Conservation (phyloP, 2,888 invertebrate species). For the Archips crataeganus region DNA sequence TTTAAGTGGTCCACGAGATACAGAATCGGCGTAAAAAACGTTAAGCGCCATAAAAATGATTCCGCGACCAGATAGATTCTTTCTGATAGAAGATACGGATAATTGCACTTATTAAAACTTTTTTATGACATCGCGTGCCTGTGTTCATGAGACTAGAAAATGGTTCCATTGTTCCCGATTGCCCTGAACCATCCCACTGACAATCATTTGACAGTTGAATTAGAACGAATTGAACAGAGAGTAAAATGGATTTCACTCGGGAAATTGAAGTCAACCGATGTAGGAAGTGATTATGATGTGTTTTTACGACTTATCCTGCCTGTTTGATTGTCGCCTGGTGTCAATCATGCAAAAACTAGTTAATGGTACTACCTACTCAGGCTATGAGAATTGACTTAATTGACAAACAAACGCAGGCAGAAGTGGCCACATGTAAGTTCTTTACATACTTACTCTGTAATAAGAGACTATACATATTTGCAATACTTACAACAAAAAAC, state of each 20-base stretch:
- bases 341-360: background rate
- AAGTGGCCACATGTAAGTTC: background rate
- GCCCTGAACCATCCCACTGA: conserved; percentile 27
- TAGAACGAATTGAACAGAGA: conserved; percentile 34
- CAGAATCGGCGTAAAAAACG: conserved; percentile 9
- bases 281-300: conserved; percentile 30
- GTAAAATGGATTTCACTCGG: conserved; percentile 26
- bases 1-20: background rate
- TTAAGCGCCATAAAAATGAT: conserved; percentile 18
- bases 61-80: background rate
- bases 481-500: background rate
- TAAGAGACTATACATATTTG: too few species aligned
- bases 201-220: conserved; percentile 47
- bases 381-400: background rate
- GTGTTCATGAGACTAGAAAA: conserved; percentile 53
- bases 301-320: conserved; percentile 20
- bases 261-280: conserved; percentile 27
- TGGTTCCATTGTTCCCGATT: conserved; percentile 47
- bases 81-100: conserved; percentile 33
- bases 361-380: background rate
- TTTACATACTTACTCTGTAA: too few species aligned
- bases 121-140: conserved; percentile 50
- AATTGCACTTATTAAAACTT: conserved; percentile 41
- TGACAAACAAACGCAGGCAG: background rate
- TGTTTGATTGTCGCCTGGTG: background rate